Evolutionary conservation across 2,113 vertebrate species (phyloP), one percentile per base, ranked within the genome.

Genomic region (Dromiciops gliroides): DNA sequence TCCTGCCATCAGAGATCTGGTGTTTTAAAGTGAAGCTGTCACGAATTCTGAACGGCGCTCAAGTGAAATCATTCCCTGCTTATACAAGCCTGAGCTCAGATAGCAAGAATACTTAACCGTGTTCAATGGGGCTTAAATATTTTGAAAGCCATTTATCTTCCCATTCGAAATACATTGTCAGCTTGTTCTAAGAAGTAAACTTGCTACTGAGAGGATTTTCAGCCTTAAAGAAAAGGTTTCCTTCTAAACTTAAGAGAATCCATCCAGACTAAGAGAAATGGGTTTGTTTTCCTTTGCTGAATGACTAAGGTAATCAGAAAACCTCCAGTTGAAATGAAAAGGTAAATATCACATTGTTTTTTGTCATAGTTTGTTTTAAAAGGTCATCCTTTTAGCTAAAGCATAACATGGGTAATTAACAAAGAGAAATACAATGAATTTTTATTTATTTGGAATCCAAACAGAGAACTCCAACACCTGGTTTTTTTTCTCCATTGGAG

Each of bases 81-180:
- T 97, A 93, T 67, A 90, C 97, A 93, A n/a, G 6, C 25, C 93
- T 56, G 51, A 28, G 25, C 24, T 97, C 90, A 89, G 48, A 50
- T 90, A 90, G 56, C n/a, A 96, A 97, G 51, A 98, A 95, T 49
- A 94, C 44, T 94, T 97, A 93, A 75, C 49, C 47, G 0, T 96
- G 56, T 51, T 98, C 95, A 97, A 11, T 37, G 94, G 24, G n/a
- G 75, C 91, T 97, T 95, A 91, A 89, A 95, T 89, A 0, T 51
- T 97, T 98, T 98, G 97, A 96, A 93, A 96, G 96, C 9, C 91
- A 96, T 97, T 97, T 97, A 48, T 93, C n/a, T 97, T 96, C 94
- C 51, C 28, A 90, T 25, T 97, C 91, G 97, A 97, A 97, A 97
- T 50, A 93, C 0, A 56, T 22, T 96, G 44, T 95, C 83, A 95